Evolutionary conservation across 2,797 vertebrate genomes (phyloP), one percentile per base, ranked within the genome.

Genomic region (Pangasius djambal): DNA sequence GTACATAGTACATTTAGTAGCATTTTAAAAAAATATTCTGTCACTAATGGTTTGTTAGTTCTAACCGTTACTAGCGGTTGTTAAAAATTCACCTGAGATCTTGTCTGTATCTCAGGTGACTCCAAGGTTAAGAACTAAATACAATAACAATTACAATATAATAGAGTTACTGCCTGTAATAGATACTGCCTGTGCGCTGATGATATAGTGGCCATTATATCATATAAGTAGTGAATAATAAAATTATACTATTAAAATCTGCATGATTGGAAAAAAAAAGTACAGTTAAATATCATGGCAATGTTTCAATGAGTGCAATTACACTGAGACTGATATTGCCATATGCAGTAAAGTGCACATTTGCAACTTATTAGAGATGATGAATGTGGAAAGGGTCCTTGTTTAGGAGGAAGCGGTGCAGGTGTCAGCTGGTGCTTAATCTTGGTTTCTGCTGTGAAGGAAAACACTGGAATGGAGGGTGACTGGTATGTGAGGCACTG

Each of bases 371-470:
- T 63, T 63, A 83, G 25, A 65, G 57, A 61, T 83, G 6, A 83
- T 83, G 57, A 83, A 83, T 63, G 12, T 48, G 6, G 25, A 28
- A 82, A 82, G 55, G 6, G 55, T 61, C 22, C 79, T 81, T 82
- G 57, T 25, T 63, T 25, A 16, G 7, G 22, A 63, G 82, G 15
- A 65, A 48, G 37, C 13, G 15, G 22, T 83, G 81, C 37, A 31
- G 59, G 6, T 65, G 82, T 83, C 59, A 83, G 59, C 82, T 83
- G 61, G 82, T 59, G 78, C 78, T 81, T 57, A 81, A 57, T 57
- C 52, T 81, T 59, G 18, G 31, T 22, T 81, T 81, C 31, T 59
- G 78, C n/a, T 59, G 52, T 81, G 52, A 57, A 59, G 52, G 16
- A 81, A 57, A 34, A 37, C 55, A 81, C 25, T 83, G 7, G 13